Evolutionary conservation across 1,140 invertebrate species (phyloP), one percentile per base, ranked within the genome.

Genomic region (Wiebesia pumilae): DNA sequence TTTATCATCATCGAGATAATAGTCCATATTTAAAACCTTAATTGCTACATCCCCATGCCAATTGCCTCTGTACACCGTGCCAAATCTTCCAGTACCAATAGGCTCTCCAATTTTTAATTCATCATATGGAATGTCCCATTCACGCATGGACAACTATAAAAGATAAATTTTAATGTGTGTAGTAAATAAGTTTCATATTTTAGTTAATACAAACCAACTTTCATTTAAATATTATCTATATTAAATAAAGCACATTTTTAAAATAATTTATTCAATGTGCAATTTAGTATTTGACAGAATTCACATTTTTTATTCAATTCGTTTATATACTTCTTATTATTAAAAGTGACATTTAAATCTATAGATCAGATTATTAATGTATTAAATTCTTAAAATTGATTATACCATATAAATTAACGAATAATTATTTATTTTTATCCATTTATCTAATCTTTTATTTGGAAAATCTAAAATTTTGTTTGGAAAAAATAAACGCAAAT

Each of bases 21-120:
- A 93, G 91, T 98, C 97, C 95, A 99, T 98, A 92, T 99, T 98
- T 81, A 99, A 94, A 89, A 99, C 95, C 95, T 99, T 99, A 83
- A 99, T 97, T n/a, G 99, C 99, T 54, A 99, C 98, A 93, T 98
- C 97, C 3, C 99, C 99, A 94, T 99, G 98, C 98, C 99, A 99
- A 90, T 98, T 96, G 69, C 98, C 99, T 90, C 98, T 96, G 93
- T 98, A 98, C 35, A 99, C 98, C 19, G 97, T 98, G 71, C 98
- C 98, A 95, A 99, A 99, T 87, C 98, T 95, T 24, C 98, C 98
- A 40, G 95, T 97, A 38, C 98, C 98, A 88, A 99, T 97, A 87
- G 96, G 94, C 88, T 99, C 98, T 75, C 96, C 96, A 90, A 99
- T 95, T 89, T 96, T 96, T 77, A 99, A 92, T 94, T 99, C 98